Conservation (phyloP, 2,888 invertebrate genomes). For the Aphrophora alni region DNA sequence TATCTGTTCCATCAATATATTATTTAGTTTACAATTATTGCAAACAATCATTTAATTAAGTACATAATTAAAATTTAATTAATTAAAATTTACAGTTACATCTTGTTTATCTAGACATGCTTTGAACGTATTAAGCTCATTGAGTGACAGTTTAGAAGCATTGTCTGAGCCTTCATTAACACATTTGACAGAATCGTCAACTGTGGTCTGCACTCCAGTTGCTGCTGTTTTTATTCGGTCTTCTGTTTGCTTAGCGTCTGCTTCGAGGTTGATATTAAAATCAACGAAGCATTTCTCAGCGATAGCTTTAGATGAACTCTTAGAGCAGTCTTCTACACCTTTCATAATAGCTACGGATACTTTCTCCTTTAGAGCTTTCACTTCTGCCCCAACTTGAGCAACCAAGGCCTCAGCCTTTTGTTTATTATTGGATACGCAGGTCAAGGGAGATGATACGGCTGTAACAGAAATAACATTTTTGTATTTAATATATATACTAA, state of each 20-base stretch:
- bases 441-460: no score
- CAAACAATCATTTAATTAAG: no score
- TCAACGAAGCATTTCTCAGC: neutral
- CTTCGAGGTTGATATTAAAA: neutral
- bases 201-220: no score
- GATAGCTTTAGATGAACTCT: neutral
- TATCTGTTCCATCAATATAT: no score
- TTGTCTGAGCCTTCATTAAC: neutral
- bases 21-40: no score
- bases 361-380: neutral
- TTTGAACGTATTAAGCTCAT: neutral
- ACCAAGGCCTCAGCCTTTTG: neutral
- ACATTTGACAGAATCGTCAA: neutral
- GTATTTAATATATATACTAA: no score
- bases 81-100: no score
- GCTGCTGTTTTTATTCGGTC: neutral
- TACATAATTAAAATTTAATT: no score
- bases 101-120: neutral
- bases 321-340: neutral
- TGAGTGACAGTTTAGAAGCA: neutral
- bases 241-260: neutral
- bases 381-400: neutral
- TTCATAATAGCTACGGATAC: neutral
- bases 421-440: neutral
- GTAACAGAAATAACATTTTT: no score